These are phyloP conservation scores for Tachysurus fulvidraco DNA, from an alignment of 2,113 vertebrate genomes.

Conservation along the genomic window DNA sequence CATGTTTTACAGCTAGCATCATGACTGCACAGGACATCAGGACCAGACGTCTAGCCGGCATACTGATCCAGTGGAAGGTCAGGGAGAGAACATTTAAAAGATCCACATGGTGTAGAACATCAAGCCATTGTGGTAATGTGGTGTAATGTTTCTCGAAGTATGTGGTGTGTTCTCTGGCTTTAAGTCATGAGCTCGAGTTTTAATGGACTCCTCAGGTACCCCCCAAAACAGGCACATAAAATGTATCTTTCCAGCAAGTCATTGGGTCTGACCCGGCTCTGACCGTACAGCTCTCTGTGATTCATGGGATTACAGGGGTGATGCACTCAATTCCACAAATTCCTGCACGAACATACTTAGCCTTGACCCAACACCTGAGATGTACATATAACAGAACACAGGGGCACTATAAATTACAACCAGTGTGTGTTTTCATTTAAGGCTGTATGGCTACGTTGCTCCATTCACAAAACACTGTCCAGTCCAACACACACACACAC, in stretches of 20 bases:
- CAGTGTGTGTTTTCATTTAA: slow-evolving; percentile 23
- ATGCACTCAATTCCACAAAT: slow-evolving; percentile 45
- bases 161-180: background rate
- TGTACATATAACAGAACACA: slow-evolving; percentile 33
- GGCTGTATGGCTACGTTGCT: background rate
- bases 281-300: slow-evolving; percentile 33
- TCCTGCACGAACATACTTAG: slow-evolving; percentile 25
- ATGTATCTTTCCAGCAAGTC: slow-evolving; percentile 45
- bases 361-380: slow-evolving; percentile 43
- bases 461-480: background rate
- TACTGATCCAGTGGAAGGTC: background rate
- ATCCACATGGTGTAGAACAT: slow-evolving; percentile 4
- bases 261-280: slow-evolving; percentile 6
- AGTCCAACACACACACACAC: background rate
- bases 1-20: background rate
- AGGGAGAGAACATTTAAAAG: background rate
- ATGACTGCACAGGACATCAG: background rate
- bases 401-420: slow-evolving; percentile 38
- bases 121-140: background rate
- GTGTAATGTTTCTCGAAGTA: slow-evolving; percentile 20
- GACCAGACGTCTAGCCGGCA: background rate
- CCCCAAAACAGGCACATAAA: slow-evolving; percentile 38
- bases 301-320: slow-evolving; percentile 49
- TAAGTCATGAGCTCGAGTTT: slow-evolving; percentile 34
- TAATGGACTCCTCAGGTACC: slow-evolving; percentile 44